A percentile compares a stretch with the other conserved stretches of the same genome.
These are phyloP conservation scores for Phyllostomus hastatus DNA, from an alignment of 2,113 vertebrate species.

Conservation along the genomic window DNA sequence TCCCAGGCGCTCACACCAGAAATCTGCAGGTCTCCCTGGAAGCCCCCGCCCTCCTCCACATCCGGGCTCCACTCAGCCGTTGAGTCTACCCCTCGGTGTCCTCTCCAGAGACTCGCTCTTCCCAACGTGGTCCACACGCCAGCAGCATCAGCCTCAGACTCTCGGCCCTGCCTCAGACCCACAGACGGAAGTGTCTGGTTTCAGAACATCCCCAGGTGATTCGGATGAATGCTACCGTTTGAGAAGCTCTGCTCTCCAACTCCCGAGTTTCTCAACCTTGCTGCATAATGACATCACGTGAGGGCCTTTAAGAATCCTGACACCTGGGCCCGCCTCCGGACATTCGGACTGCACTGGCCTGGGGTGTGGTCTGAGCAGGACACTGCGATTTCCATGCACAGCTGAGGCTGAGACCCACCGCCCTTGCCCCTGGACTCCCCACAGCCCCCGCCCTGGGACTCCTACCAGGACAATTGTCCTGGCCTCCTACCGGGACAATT, in stretches of 20 bases:
- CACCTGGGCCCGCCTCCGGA: neutral
- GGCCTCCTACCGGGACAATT: neutral
- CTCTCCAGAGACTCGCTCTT: neutral
- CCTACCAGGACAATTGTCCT: neutral
- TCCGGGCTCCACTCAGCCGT: neutral
- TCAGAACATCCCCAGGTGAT: neutral
- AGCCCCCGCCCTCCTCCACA: neutral
- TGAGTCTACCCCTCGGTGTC: neutral
- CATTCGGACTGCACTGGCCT: neutral
- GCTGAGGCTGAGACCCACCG: neutral
- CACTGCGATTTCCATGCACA: neutral
- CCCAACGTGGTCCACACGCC: neutral
- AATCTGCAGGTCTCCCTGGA: neutral
- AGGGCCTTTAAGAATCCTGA: neutral
- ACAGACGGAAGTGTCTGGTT: neutral
- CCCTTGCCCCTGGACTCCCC: accelerated
- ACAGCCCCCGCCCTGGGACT: too few relatives aligned
- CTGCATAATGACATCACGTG: neutral
- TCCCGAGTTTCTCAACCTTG: neutral
- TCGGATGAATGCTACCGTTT: neutral
- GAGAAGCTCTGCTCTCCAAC: neutral
- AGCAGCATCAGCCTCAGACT: neutral
- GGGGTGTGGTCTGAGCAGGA: neutral
- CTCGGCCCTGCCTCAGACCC: neutral
- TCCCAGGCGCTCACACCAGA: neutral